Evolutionary conservation across 2,888 invertebrate species (phyloP), one percentile per base, ranked within the genome.

Genomic region (Ochropacha duplaris): DNA sequence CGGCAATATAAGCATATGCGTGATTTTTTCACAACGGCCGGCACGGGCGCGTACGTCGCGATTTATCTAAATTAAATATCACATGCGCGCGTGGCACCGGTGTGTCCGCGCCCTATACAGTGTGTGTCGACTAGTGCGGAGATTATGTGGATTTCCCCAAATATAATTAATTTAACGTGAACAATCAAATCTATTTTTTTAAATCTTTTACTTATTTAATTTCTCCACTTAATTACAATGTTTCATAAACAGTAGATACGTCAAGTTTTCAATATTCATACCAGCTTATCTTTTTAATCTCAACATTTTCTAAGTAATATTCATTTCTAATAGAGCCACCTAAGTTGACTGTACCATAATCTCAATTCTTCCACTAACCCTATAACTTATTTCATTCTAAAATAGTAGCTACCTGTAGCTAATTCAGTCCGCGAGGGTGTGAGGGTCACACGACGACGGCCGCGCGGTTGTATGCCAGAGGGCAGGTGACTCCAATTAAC

Each of bases 41-140:
- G 82, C 85, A 88, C 86, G 79, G 81, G 82, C 85, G 88, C 86
- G 79, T 81, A 85, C 89, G 88, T 87, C 87, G 86, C 91, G 92
- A 92, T 92, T 92, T 92, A 92, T 92, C 92, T 92, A 92, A 92
- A 92, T 92, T 91, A 92, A 92, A 90, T 84, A 92, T 92, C 92
- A 84, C 81, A 88, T 80, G 87, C 85, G 87, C 89, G 84, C 85
- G 90, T 86, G 83, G 76, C 85, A 78, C 77, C 79, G 74, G 81
- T 80, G 83, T 80, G 84, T 76, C 79, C 80, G 72, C 75, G 78
- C 78, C 82, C 64, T 69, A 78, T 84, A 87, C 83, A 84, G 82
- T 51, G 62, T 78, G 88, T 78, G 88, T 62, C n/a, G n/a, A n/a
- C n/a, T n/a, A n/a, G n/a, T n/a, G n/a, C n/a, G 58, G 22, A 31